Base-by-base conservation (phyloP, 2,888 invertebrate species). In the Acrobasis repandana region DNA sequence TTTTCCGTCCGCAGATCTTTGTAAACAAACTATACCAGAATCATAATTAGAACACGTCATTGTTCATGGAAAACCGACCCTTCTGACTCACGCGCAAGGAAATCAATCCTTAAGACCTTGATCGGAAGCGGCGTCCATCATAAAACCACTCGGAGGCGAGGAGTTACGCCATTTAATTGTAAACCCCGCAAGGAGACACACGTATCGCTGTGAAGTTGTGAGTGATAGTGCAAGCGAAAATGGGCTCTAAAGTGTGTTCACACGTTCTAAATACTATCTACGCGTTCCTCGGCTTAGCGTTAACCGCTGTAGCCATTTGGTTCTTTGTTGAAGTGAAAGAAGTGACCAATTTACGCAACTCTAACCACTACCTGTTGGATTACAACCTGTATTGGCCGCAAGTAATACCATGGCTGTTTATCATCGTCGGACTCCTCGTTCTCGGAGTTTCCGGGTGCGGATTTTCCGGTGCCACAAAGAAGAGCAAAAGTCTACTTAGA, bases 371-470 rank as follows among this genome's bases (percentile, higher is more conserved):
- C 38, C 66, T 88, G 0, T 72, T 91, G 64, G 90, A 92, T 67
- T 92, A 88, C 78, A 83, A 79, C 15, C 80, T 92, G 62, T 89
- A 90, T 64, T 92, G 90, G 90, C 88, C 90, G 0, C 91, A 92
- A 67, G 88, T 86, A 0, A 77, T 90, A 0, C 91, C 91, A 0
- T 92, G 91, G 91, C 72, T 91, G 63, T 92, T 90, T 63, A 78
- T 90, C 36, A 63, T 89, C 1, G 79, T 81, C 28, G 83, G 84
- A 1, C 62, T 88, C 0, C 72, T 88, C n/a, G 79, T 86, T 14
- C 65, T 90, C 6, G 76, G 77, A 56, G 83, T 83, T 0, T 80
- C 86, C 0, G 72, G 77, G 59, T 89, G 89, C 66, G 91, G 90
- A 2, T 86, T 85, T 58, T 71, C 78, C 56, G 85, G 89, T 46